Conservation (phyloP, 2,797 vertebrate genomes). For the Ctenopoma kingsleyae region DNA sequence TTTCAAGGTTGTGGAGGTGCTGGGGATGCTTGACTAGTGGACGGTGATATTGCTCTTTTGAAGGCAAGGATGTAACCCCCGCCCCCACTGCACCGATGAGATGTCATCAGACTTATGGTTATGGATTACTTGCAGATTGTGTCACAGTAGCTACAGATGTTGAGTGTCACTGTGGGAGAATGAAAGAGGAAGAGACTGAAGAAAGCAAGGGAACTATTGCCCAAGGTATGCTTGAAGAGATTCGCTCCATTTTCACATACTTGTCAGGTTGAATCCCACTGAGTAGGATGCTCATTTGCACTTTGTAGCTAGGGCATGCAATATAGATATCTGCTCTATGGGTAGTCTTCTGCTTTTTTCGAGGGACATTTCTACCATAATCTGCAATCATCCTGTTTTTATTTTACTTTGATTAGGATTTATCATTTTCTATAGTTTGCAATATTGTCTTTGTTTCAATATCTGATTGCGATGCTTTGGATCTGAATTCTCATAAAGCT, state of each 20-base stretch:
- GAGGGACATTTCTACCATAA: constrained; percentile 14
- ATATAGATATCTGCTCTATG: constrained; percentile 35
- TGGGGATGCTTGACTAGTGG: constrained; percentile 71
- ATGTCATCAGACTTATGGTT: constrained; percentile 70
- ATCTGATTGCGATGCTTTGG: constrained; percentile 28
- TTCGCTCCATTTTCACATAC: constrained; percentile 74
- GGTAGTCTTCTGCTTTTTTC: constrained; percentile 6
- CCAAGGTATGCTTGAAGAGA: constrained; percentile 59
- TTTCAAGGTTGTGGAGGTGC: constrained; percentile 73
- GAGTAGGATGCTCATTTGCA: constrained; percentile 66
- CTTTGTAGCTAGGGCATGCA: constrained; percentile 59
- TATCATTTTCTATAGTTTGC: constrained; percentile 18
- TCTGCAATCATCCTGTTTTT: not conserved
- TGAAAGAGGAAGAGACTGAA: constrained; percentile 2
- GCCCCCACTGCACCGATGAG: constrained; percentile 27
- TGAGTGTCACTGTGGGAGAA: constrained; percentile 59
- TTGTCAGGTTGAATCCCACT: constrained; percentile 64
- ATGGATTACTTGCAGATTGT: constrained; percentile 79
- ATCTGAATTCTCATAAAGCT: constrained; percentile 32
- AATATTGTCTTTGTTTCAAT: constrained; percentile 26
- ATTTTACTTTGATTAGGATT: not conserved
- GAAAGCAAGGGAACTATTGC: constrained; percentile 33
- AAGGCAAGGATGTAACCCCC: constrained; percentile 44
- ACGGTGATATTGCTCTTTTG: constrained; percentile 77
- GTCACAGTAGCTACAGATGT: constrained; percentile 71